Conservation (phyloP, 2,888 invertebrate species). For the Acronicta leporina region DNA sequence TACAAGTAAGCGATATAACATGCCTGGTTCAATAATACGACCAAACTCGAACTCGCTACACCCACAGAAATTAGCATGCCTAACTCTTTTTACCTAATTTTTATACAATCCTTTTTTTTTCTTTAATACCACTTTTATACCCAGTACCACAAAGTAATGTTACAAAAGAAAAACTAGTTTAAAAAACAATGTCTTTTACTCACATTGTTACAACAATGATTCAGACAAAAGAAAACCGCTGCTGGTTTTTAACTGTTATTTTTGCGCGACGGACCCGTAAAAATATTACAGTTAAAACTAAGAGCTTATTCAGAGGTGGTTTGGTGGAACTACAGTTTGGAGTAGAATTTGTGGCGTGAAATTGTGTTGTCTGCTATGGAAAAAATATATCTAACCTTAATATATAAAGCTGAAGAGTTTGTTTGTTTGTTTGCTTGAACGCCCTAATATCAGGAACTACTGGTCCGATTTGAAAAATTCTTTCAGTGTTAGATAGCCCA, state of each 20-base stretch:
- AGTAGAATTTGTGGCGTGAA: conserved; percentile 4
- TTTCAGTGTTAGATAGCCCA: too few species aligned
- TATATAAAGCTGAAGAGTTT: too few species aligned
- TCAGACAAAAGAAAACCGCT: conserved; percentile 36
- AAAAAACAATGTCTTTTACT: conserved; percentile 23
- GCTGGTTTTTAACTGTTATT: conserved; percentile 32
- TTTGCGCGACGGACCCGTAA: conserved; percentile 17
- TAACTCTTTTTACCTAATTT: neutral
- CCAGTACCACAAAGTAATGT: conserved; percentile 14
- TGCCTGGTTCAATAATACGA: too few species aligned
- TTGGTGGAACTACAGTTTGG: too few species aligned
- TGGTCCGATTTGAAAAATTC: too few species aligned
- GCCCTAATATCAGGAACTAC: too few species aligned
- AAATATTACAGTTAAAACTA: conserved; percentile 20
- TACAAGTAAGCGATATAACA: too few species aligned
- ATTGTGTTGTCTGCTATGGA: neutral
- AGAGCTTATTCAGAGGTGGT: conserved; percentile 9
- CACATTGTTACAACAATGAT: conserved; percentile 26
- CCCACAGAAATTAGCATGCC: too few species aligned
- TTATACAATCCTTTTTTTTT: neutral
- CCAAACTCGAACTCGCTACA: too few species aligned
- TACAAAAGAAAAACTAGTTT: conserved; percentile 26
- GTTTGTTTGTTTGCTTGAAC: too few species aligned
- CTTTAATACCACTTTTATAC: conserved; percentile 1
- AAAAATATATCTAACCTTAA: too few species aligned